phyloP scores from a whole-genome alignment of 2,797 vertebrate genomes.

The Semotilus atromaculatus region DNA sequence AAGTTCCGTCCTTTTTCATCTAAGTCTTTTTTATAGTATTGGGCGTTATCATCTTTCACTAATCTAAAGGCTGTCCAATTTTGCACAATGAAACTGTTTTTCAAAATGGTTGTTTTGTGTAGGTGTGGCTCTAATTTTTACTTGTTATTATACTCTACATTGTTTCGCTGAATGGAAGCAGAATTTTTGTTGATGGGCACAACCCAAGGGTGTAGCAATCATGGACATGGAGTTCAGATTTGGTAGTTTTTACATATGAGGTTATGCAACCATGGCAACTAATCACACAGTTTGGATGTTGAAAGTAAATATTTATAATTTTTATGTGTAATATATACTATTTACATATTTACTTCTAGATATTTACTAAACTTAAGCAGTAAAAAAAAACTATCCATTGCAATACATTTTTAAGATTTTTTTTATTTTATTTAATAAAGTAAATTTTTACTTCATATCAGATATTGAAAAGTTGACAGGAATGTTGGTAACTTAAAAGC shows the following conservation, averaged over 20 bases:
- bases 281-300: neutral
- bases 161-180: conserved; percentile 13
- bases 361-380: neutral
- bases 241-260: neutral
- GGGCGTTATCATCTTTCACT: conserved; percentile 1
- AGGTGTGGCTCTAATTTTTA: conserved; percentile 26
- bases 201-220: conserved; percentile 42
- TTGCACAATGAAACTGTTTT: conserved; percentile 13
- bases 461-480: too few species aligned
- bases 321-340: neutral
- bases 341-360: neutral
- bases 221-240: conserved; percentile 5
- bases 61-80: conserved; percentile 4
- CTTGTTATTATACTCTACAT: conserved; percentile 7
- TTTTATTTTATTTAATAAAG: neutral
- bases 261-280: neutral
- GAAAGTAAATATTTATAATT: neutral
- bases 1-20: neutral
- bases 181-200: conserved; percentile 8
- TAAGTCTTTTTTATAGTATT: conserved; percentile 6
- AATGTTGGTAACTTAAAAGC: neutral
- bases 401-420: neutral
- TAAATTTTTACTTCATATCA: too few species aligned
- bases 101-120: neutral
- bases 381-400: neutral